phyloP scores from a whole-genome alignment of 2,113 vertebrate genomes.

The Haliaeetus leucogaster region DNA sequence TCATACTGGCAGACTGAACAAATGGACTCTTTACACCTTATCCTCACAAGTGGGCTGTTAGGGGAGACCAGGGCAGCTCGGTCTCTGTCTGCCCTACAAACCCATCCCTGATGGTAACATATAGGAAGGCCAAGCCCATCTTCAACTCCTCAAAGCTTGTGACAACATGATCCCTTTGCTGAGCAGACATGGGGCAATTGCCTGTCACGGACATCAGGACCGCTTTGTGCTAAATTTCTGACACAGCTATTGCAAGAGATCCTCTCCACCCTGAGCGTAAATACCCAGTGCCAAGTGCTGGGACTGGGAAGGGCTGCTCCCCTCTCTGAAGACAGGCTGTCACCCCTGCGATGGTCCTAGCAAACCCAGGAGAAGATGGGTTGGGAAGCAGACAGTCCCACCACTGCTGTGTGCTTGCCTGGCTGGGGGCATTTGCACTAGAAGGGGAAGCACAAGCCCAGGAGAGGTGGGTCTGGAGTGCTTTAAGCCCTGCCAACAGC shows the following conservation, averaged over 20 bases:
- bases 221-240: fast-evolving
- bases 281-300: fast-evolving
- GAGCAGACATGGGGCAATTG: fast-evolving
- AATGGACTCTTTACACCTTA: neutral
- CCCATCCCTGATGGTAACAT: neutral
- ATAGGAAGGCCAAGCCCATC: neutral
- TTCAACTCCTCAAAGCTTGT: neutral
- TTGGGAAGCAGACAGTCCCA: neutral
- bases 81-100: neutral
- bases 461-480: neutral
- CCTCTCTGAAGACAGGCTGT: neutral
- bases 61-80: neutral
- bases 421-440: neutral
- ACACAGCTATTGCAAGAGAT: neutral
- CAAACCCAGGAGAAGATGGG: neutral
- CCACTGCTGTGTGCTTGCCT: neutral
- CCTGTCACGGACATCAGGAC: neutral
- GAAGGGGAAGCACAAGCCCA: neutral
- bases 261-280: neutral
- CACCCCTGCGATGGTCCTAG: neutral
- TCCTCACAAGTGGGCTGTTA: neutral
- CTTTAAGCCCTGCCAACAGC: neutral
- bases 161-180: neutral
- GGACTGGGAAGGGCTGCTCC: neutral
- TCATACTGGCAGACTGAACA: neutral